Percentiles rank a stretch among this genome's conserved stretches.
These are phyloP conservation scores for Oriolus oriolus DNA, from an alignment of 2,113 vertebrate genomes.

Conservation along the genomic window DNA sequence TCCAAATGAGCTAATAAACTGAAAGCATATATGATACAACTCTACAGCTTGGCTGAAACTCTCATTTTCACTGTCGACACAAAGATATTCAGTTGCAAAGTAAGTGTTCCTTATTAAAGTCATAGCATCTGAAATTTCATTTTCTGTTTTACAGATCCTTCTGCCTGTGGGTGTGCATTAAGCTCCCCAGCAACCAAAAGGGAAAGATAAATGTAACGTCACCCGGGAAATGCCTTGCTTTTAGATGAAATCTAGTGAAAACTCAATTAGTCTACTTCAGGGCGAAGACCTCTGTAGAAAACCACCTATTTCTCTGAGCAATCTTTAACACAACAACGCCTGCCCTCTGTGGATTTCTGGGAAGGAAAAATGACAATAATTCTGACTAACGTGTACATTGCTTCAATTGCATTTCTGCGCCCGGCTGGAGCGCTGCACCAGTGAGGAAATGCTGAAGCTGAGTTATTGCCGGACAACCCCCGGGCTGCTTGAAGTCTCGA, in stretches of 20 bases:
- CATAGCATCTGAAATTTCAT: conserved; percentile 11
- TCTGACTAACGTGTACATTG: neutral
- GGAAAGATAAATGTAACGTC: neutral
- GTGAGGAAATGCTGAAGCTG: neutral
- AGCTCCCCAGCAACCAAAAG: neutral
- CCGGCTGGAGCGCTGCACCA: neutral
- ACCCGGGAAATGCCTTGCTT: neutral
- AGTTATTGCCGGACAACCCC: conserved; percentile 11
- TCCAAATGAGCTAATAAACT: conserved; percentile 65
- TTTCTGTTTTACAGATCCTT: conserved; percentile 21
- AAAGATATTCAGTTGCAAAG: conserved; percentile 9
- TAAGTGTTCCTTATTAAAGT: neutral
- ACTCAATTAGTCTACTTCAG: neutral
- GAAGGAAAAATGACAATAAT: conserved; percentile 16
- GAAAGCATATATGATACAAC: conserved; percentile 49
- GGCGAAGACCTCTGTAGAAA: neutral
- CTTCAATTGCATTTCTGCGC: neutral
- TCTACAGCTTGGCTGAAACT: conserved; percentile 25
- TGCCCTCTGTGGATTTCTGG: neutral
- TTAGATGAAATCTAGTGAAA: neutral
- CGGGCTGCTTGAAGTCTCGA: neutral
- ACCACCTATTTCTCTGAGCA: neutral
- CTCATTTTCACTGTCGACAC: conserved; percentile 28
- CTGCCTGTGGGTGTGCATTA: neutral
- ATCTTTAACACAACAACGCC: neutral